A percentile compares a stretch with the other conserved stretches of the same genome.
Conservation (phyloP, 2,888 invertebrate species). For the Tenthredo mesomela region DNA sequence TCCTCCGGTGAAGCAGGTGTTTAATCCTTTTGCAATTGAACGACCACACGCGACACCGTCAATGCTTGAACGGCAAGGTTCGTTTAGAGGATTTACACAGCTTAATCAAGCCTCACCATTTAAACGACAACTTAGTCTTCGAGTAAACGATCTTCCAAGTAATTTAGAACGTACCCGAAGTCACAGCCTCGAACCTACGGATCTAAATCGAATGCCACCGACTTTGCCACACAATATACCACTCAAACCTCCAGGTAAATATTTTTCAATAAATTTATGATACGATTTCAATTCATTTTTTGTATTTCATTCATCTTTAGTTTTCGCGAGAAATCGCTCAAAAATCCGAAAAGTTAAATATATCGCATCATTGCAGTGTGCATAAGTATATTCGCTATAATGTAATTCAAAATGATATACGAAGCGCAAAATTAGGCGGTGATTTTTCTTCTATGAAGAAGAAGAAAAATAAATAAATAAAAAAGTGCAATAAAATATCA, state of each 20-base stretch:
- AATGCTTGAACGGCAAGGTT: slow-evolving; percentile 96
- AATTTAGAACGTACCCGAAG: slow-evolving; percentile 89
- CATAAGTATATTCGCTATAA: neutral
- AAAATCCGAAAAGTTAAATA: neutral
- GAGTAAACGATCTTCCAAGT: slow-evolving; percentile 97
- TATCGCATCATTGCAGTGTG: neutral
- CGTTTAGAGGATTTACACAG: slow-evolving; percentile 94
- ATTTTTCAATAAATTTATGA: neutral
- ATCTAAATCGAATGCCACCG: slow-evolving; percentile 75
- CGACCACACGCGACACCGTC: slow-evolving; percentile 97
- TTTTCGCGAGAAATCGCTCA: neutral
- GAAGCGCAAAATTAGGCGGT: neutral
- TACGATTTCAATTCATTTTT: neutral
- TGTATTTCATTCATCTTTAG: neutral
- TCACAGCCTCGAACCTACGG: slow-evolving; percentile 78
- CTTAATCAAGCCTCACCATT: slow-evolving; percentile 92
- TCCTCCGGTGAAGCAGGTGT: slow-evolving; percentile 81
- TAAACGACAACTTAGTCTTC: slow-evolving; percentile 96
- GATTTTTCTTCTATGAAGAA: neutral
- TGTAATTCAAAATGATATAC: neutral
- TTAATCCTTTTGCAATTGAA: slow-evolving; percentile 96
- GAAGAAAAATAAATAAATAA: slow-evolving; percentile 4
- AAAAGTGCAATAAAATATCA: slow-evolving; percentile 53
- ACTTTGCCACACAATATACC: slow-evolving; percentile 74
- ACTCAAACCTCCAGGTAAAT: slow-evolving; percentile 77